A percentile compares a stretch with the other conserved stretches of the same genome.
Conservation (phyloP, 2,113 vertebrate genomes). For the Atherinomorus stipes region DNA sequence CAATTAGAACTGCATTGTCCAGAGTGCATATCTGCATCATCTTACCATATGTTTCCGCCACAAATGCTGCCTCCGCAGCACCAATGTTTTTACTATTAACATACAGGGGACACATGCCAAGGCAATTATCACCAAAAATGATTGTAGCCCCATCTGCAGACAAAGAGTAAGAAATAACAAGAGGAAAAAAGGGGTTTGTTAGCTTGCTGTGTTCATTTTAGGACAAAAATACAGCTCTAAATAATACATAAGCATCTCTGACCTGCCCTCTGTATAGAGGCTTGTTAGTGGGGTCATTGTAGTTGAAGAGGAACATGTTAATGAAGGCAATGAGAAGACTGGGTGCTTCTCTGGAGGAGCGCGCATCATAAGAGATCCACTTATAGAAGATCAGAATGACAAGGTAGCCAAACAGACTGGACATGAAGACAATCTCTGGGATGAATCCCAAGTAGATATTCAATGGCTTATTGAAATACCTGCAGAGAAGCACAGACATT, state of each 20-base stretch:
- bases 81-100: slow-evolving; percentile 93
- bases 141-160: slow-evolving; percentile 88
- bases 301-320: slow-evolving; percentile 98
- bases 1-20: not conserved
- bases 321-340: slow-evolving; percentile 98
- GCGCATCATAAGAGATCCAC: slow-evolving; percentile 89
- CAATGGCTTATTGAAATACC: slow-evolving; percentile 95
- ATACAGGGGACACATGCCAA: slow-evolving; percentile 94
- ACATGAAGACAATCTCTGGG: slow-evolving; percentile 96
- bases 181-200: not conserved
- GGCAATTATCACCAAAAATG: slow-evolving; percentile 90
- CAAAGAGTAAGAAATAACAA: not conserved
- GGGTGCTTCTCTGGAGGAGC: slow-evolving; percentile 88
- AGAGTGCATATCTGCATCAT: not conserved
- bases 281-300: slow-evolving; percentile 83
- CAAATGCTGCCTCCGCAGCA: slow-evolving; percentile 90
- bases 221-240: not conserved
- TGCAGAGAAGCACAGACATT: slow-evolving; percentile 53
- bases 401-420: slow-evolving; percentile 93
- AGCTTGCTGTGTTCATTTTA: not conserved
- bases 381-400: slow-evolving; percentile 95
- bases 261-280: slow-evolving; percentile 97
- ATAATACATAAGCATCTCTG: not conserved
- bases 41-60: slow-evolving; percentile 91
- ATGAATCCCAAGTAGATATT: slow-evolving; percentile 97